Percentiles rank a stretch among this genome's conserved stretches.
These are phyloP conservation scores for Epicauta chinensis DNA, from an alignment of 1,140 invertebrate genomes.

Conservation along the genomic window DNA sequence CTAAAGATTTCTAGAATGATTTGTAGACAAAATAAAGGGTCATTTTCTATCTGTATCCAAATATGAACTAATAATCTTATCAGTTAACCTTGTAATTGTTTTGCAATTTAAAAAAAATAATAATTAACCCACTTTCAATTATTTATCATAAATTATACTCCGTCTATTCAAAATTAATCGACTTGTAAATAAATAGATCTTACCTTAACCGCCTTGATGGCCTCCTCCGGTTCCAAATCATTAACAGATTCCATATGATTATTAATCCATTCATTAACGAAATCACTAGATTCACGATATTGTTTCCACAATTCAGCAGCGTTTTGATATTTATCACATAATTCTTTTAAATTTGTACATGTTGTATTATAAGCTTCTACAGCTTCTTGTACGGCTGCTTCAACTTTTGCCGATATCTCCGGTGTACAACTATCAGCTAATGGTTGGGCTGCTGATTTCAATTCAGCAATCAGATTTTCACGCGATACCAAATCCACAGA, in stretches of 20 bases:
- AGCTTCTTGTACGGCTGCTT: slow-evolving; percentile 65
- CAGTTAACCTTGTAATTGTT: too few relatives aligned
- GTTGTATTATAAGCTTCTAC: slow-evolving; percentile 70
- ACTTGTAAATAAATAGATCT: not conserved
- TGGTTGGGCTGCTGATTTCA: slow-evolving; percentile 60
- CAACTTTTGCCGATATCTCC: slow-evolving; percentile 61
- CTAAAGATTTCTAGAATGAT: too few relatives aligned
- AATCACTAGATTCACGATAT: slow-evolving; percentile 67
- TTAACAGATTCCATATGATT: slow-evolving; percentile 58
- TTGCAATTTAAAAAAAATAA: too few relatives aligned
- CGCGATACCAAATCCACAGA: slow-evolving; percentile 58
- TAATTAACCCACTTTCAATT: too few relatives aligned
- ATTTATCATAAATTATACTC: too few relatives aligned
- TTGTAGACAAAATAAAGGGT: too few relatives aligned
- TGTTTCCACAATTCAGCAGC: slow-evolving; percentile 71
- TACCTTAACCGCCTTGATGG: slow-evolving; percentile 58
- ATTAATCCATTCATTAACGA: slow-evolving; percentile 64
- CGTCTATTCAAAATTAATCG: too few relatives aligned
- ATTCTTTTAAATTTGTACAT: slow-evolving; percentile 60
- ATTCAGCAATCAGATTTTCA: slow-evolving; percentile 62
- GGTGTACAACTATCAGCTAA: slow-evolving; percentile 60
- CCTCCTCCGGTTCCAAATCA: slow-evolving; percentile 54
- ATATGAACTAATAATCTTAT: too few relatives aligned
- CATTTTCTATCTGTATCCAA: too few relatives aligned
- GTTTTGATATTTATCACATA: slow-evolving; percentile 64